Evolutionary conservation across 2,113 vertebrate genomes (phyloP).

Genomic region (Telmatochromis brichardi): DNA sequence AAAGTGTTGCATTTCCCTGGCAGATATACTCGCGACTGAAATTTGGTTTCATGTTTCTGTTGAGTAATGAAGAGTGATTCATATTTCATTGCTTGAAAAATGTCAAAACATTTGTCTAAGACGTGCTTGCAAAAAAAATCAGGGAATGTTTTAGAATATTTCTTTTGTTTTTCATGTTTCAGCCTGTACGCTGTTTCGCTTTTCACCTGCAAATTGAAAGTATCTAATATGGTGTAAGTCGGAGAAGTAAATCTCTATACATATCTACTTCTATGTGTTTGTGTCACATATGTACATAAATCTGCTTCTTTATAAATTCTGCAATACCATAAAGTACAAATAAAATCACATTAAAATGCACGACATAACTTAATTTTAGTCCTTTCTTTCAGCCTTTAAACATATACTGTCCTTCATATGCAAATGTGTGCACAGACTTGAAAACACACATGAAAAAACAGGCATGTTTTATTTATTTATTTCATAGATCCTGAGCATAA

Average conservation of each 20-base stretch:
- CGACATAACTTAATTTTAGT: background rate
- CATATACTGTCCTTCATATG: background rate
- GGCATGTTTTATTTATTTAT: background rate
- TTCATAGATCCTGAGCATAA: background rate
- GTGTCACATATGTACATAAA: background rate
- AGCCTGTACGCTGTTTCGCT: background rate
- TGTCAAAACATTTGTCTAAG: slow-evolving; percentile 35
- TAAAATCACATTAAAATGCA: background rate
- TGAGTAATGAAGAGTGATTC: slow-evolving; percentile 25
- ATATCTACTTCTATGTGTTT: background rate
- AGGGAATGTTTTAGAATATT: background rate
- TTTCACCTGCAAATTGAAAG: background rate
- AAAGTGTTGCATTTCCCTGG: background rate
- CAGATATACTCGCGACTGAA: background rate
- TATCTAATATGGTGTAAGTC: background rate
- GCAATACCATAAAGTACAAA: background rate
- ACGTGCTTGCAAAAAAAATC: background rate
- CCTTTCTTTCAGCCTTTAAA: background rate
- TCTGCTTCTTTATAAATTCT: background rate
- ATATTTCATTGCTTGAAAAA: slow-evolving; percentile 24
- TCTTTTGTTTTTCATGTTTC: background rate
- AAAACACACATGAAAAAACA: background rate
- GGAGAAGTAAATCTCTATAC: background rate
- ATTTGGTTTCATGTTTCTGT: background rate
- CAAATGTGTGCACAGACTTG: background rate